Evolutionary conservation across 2,797 vertebrate genomes (phyloP), one percentile per base, ranked within the genome.

Genomic region (Propithecus perrieri): DNA sequence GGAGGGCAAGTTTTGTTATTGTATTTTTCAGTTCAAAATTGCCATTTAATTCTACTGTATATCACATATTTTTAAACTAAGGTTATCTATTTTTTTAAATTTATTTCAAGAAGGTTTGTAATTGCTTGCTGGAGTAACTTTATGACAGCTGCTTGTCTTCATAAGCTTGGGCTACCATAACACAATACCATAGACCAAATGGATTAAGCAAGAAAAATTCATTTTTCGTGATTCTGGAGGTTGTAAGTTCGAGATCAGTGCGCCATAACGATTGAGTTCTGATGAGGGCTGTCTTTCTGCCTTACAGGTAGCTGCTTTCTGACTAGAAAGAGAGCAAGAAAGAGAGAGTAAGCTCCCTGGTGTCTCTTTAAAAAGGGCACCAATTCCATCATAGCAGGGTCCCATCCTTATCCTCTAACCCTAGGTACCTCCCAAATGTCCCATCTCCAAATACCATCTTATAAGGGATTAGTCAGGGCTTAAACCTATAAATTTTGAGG

Each of bases 241-340:
- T 24, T 38, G 0, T 3, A 65, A 50, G 4, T 67, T 69, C 2
- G 38, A 50, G 2, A 26, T 38, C 35, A 30, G 7, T 2, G 6
- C 92, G 26, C 35, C 30, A 55, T 12, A 1, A 3, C 15, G 15
- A 10, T 74, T 3, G 24, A 20, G 9, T 71, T 61, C 15, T 63
- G n/a, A 35, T 41, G n/a, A 53, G 53, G 48, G 33, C 14, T 71
- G 24, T 57, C 48, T 90, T 67, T n/a, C 41, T 30, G 14, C 2
- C 38, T 80, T 86, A 38, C 2, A 67, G 26, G 57, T 33, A 11
- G 11, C 14, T 26, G 0, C 22, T 15, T 81, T 87, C 83, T 55
- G 17, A 10, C 30, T 72, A 8, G n/a, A n/a, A 17, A 24, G 15
- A 18, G 24, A 43, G 4, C 55, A 50, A 80, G 61, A 57, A 35